Evolutionary conservation across 2,888 invertebrate species (phyloP).

Genomic region (Oscheius sp.): DNA sequence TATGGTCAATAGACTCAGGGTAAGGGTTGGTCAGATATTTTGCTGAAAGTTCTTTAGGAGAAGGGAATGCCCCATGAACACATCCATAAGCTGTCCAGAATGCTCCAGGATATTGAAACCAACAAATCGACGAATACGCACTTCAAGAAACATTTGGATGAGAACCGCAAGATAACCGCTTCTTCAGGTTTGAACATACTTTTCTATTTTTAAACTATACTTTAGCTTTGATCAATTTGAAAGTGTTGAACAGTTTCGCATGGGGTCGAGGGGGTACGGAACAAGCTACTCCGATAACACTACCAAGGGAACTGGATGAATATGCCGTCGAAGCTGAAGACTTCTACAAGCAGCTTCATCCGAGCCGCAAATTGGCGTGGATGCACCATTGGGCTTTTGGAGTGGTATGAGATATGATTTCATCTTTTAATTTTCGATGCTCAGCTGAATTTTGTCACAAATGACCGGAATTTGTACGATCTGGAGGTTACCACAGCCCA

Average conservation of each 20-base stretch:
- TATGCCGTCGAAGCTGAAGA: slow-evolving; percentile 99
- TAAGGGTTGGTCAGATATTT: slow-evolving; percentile 66
- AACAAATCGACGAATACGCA: slow-evolving; percentile 82
- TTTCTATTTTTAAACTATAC: not conserved
- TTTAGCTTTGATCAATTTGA: slow-evolving; percentile 86
- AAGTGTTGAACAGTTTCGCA: slow-evolving; percentile 97
- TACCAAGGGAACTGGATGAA: slow-evolving; percentile 96
- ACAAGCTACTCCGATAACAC: slow-evolving; percentile 85
- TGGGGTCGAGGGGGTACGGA: slow-evolving; percentile 89
- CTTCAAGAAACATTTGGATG: slow-evolving; percentile 79
- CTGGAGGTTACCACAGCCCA: slow-evolving; percentile 99
- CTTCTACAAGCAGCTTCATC: slow-evolving; percentile 96
- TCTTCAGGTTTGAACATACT: slow-evolving; percentile 44
- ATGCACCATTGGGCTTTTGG: slow-evolving; percentile 99
- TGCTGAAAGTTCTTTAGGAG: slow-evolving; percentile 79
- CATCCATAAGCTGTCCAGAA: slow-evolving; percentile 95
- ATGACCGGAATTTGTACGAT: slow-evolving; percentile 88
- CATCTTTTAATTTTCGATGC: slow-evolving; percentile 41
- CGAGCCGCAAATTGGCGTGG: slow-evolving; percentile 97
- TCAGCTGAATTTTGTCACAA: slow-evolving; percentile 90
- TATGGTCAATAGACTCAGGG: slow-evolving; percentile 91
- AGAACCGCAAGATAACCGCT: slow-evolving; percentile 54
- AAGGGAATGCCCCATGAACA: slow-evolving; percentile 99
- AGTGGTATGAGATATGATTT: slow-evolving; percentile 78
- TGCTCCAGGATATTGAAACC: slow-evolving; percentile 93